Evolutionary conservation across 2,797 vertebrate species (phyloP).

Genomic region (Falco biarmicus): DNA sequence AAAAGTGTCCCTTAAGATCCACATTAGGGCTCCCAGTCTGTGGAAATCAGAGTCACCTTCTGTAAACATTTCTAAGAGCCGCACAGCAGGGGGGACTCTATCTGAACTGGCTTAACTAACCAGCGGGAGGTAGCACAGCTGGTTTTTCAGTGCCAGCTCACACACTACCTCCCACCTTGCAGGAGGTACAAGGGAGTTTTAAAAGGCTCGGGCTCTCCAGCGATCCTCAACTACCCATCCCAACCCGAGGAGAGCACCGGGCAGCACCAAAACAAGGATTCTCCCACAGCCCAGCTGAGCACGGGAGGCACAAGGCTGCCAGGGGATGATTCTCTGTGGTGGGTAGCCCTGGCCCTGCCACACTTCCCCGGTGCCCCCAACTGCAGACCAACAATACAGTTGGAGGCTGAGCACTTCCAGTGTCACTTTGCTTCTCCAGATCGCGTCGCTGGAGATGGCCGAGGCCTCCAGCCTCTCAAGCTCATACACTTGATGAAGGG

Average conservation of each 20-base stretch:
- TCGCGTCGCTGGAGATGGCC: accelerated
- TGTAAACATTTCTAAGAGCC: neutral
- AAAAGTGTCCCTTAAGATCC: accelerated
- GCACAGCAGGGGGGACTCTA: neutral
- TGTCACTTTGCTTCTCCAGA: neutral
- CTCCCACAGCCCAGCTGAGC: accelerated
- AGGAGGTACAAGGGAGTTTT: neutral
- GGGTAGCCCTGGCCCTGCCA: neutral
- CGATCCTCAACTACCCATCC: neutral
- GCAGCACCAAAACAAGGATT: neutral
- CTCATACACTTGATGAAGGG: neutral
- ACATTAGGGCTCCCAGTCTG: neutral
- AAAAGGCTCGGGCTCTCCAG: neutral
- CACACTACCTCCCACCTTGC: neutral
- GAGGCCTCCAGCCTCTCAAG: neutral
- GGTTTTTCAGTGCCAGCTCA: neutral
- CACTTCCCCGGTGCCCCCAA: neutral
- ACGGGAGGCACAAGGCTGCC: neutral
- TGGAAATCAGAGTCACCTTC: neutral
- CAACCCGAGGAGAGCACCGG: accelerated
- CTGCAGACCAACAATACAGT: neutral
- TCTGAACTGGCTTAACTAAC: neutral
- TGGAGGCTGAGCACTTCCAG: neutral
- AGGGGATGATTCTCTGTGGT: neutral
- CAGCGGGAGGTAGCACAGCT: neutral